These are phyloP conservation scores for Passerculus sandwichensis DNA, from an alignment of 2,797 vertebrate species.

Conservation along the genomic window DNA sequence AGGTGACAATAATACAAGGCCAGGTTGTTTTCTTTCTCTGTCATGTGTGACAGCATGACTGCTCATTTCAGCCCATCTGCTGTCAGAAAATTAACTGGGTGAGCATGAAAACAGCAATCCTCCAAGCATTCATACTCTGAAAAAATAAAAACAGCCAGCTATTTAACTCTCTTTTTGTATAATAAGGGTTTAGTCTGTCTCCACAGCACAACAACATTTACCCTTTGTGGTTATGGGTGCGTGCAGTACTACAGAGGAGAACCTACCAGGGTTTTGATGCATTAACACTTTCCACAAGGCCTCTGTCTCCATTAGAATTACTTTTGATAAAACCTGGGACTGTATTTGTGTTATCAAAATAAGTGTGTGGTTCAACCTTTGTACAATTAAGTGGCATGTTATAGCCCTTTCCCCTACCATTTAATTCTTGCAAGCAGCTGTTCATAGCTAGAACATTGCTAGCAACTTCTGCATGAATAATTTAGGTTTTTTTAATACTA, in stretches of 20 bases:
- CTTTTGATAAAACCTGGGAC: background rate
- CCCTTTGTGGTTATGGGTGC: background rate
- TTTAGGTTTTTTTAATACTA: background rate
- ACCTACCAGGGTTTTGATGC: background rate
- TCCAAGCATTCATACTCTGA: background rate
- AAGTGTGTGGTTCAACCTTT: background rate
- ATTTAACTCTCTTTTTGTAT: background rate
- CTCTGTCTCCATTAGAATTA: background rate
- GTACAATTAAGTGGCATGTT: background rate
- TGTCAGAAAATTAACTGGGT: background rate
- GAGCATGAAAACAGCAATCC: background rate
- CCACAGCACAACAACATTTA: background rate
- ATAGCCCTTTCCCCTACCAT: background rate
- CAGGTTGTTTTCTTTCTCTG: background rate
- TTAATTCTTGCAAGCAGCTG: background rate
- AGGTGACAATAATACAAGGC: background rate
- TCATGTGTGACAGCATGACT: background rate
- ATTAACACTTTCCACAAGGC: background rate
- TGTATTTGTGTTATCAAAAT: background rate
- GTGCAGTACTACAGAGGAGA: background rate
- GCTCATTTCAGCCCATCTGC: background rate
- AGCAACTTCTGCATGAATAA: background rate
- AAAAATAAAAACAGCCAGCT: background rate
- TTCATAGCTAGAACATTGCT: background rate
- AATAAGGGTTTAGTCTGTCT: background rate